phyloP scores from a whole-genome alignment of 1,140 invertebrate species.

The Apolygus lucorum region DNA sequence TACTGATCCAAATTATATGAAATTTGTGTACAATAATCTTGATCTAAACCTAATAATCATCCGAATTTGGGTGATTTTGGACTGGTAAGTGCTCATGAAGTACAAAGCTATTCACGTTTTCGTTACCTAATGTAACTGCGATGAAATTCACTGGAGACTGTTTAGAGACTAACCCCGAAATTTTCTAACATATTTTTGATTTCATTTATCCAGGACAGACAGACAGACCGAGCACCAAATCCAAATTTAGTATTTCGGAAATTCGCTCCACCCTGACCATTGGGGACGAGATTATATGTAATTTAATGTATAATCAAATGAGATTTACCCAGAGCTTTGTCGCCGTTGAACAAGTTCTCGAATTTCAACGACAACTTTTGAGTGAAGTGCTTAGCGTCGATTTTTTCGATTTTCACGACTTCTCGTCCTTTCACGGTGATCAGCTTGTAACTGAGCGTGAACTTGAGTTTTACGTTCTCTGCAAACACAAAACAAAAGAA shows the following conservation, averaged over 20 bases:
- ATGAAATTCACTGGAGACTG: background rate
- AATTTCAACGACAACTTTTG: conserved; percentile 25
- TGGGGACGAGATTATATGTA: background rate
- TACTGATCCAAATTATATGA: too few species aligned
- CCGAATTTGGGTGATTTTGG: too few species aligned
- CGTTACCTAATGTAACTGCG: too few species aligned
- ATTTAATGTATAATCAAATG: too few species aligned
- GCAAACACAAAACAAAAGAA: conserved; percentile 11
- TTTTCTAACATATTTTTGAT: background rate
- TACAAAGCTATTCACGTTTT: too few species aligned
- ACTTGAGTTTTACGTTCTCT: conserved; percentile 26
- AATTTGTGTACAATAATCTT: too few species aligned
- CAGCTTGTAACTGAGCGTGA: conserved; percentile 26
- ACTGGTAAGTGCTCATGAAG: too few species aligned
- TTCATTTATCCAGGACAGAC: background rate
- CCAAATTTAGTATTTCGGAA: background rate
- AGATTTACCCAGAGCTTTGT: conserved; percentile 29
- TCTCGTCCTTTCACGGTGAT: conserved; percentile 24
- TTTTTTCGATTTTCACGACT: conserved; percentile 21
- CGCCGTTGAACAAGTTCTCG: conserved; percentile 33
- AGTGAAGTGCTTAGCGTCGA: conserved; percentile 17
- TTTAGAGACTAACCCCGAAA: background rate
- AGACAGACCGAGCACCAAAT: background rate
- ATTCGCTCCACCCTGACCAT: background rate
- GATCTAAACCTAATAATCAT: too few species aligned